Base-by-base conservation (phyloP, 53 echinoderm and acorn worm species). In the Apostichopus leukothele region DNA sequence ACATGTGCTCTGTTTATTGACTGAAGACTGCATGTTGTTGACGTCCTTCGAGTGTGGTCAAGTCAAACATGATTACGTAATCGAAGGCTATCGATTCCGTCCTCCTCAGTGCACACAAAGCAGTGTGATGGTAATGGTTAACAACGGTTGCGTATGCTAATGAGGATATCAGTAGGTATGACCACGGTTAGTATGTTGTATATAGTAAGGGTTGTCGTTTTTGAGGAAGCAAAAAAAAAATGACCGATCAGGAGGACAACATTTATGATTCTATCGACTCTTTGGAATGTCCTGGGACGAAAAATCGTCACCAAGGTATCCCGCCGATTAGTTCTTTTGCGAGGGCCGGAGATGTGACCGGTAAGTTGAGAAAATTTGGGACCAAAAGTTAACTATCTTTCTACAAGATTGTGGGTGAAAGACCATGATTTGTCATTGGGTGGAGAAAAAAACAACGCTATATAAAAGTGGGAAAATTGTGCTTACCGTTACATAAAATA, bases 241-340 rank as follows among this genome's bases (percentile, higher is more conserved):
- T 81, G 81, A 81, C 55, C 14, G 81, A 81, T 54, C 81, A 81
- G 1, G 81, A 81, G 16, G 81, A 81, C 59, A 81, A 54, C 7
- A 50, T 81, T 54, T 21, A 81, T n/a, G 81, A 81, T 19, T 81
- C 81, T 21, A 81, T 81, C 5, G 81, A 81, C 6, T 54, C 81
- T 4, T 59, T 81, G 81, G 81, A 81, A 54, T 81, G 59, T 81
- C 59, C 81, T 7, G 55, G 59, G 59, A 3, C 55, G 22, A 81
- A 81, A 81, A 59, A 53, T 55, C 55, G 20, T 9, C 81, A 81
- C 25, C 88, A 83, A 50, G 18, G 84, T 75, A 91, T 91, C 50
- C 91, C 91, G 23, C 91, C 84, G 26, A 88, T 91, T 67, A 91
- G 91, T 76, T 88, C 91, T 1, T 91, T 91, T 52, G 83, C 91